Conservation (phyloP, 2,888 invertebrate species). For the Temnothorax rugatulus region DNA sequence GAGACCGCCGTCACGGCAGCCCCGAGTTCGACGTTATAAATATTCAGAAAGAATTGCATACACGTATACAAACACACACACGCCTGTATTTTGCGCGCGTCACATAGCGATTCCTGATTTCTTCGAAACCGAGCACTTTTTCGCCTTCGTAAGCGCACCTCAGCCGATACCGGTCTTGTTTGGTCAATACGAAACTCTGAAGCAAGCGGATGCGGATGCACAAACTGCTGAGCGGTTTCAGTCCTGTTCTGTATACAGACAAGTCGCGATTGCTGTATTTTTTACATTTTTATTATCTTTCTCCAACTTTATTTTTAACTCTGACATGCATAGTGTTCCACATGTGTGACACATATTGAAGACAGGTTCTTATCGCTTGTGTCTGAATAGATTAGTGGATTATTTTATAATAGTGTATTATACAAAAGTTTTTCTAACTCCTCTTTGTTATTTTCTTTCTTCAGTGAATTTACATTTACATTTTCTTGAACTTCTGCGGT, state of each 20-base stretch:
- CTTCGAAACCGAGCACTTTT: slow-evolving; percentile 11
- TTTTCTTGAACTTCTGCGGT: background rate
- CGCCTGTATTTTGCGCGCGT: background rate
- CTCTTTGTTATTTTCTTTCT: background rate
- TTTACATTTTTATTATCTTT: background rate
- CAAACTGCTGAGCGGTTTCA: background rate
- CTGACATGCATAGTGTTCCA: background rate
- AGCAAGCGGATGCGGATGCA: slow-evolving; percentile 15
- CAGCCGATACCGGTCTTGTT: slow-evolving; percentile 42
- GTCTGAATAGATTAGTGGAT: background rate
- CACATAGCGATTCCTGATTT: slow-evolving; percentile 25
- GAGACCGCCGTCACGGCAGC: background rate
- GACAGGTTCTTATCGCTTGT: background rate
- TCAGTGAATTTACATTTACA: background rate
- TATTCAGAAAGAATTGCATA: slow-evolving; percentile 39
- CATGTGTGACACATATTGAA: background rate
- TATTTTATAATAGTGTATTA: background rate
- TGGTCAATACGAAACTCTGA: slow-evolving; percentile 56
- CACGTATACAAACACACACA: background rate
- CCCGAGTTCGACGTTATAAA: slow-evolving; percentile 27
- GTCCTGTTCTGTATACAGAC: background rate
- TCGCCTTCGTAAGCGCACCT: background rate
- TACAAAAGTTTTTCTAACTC: background rate
- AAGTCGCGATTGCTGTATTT: background rate
- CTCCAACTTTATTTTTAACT: background rate